Percentiles rank a stretch among this genome's conserved stretches.
phyloP scores from a whole-genome alignment of 2,113 vertebrate species.

The Dicerorhinus sumatrensis region DNA sequence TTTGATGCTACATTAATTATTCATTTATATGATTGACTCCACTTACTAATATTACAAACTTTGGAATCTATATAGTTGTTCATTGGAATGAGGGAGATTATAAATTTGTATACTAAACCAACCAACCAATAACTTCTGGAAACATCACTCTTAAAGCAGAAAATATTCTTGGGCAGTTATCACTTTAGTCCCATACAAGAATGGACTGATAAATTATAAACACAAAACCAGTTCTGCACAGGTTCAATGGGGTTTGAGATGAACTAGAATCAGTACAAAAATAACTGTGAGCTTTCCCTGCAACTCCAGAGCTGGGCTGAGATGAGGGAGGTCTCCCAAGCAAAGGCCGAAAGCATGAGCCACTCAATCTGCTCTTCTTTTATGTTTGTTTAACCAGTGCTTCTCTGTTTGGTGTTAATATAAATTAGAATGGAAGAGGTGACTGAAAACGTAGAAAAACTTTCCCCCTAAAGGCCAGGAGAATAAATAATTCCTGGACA shows the following conservation, averaged over 20 bases:
- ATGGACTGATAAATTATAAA: neutral
- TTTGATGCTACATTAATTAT: neutral
- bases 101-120: neutral
- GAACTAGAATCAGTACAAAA: neutral
- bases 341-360: neutral
- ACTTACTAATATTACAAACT: neutral
- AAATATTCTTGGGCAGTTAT: neutral
- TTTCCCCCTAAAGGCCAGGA: neutral
- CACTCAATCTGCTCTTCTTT: neutral
- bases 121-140: neutral
- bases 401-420: neutral
- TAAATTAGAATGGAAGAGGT: neutral
- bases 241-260: neutral
- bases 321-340: neutral
- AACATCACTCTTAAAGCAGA: neutral
- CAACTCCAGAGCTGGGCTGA: neutral
- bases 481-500: conserved; percentile 2
- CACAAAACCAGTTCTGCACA: neutral
- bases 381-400: neutral
- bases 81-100: neutral
- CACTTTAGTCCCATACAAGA: neutral
- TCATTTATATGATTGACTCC: neutral
- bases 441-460: neutral
- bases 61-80: neutral
- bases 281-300: neutral